Base-by-base conservation (phyloP, 2,888 invertebrate genomes). In the Cancer borealis region DNA sequence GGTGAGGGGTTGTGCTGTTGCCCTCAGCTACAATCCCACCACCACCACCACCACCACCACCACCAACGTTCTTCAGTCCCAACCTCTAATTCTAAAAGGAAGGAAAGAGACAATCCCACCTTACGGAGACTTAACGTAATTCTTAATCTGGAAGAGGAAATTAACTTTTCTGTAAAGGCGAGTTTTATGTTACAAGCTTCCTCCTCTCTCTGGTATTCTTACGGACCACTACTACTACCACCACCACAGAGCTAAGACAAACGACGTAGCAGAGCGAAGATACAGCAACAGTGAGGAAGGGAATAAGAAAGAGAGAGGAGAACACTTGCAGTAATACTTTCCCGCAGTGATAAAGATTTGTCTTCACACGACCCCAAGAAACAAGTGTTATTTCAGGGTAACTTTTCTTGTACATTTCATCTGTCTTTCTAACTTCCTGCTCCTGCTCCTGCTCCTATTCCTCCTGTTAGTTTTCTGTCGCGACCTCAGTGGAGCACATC, bases 31-130 rank as follows among this genome's bases (percentile, higher is more conserved):
- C 73, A 73, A 30, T 21, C 79, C 66, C 21, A 21, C 54, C 79
- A 66, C 66, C n/a, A 66, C 66, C 66, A 66, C 66, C 66, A n/a
- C 66, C 66, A n/a, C 66, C 66, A 66, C 66, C 79, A 26, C 79
- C 79, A 30, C 79, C 26, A 66, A 21, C 3, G 4, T 66, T 66
- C n/a, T n/a, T 26, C 79, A 26, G 3, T 26, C 79, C 17, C 54
- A 3, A 10, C 17, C 54, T 54, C 30, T 79, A 3, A 6, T 26
- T 26, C 3, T 10, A 30, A 30, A 30, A 79, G 79, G 79, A 79
- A 30, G 30, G 66, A 66, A 21, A 4, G n/a, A 66, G 4, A n/a
- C 1, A n/a, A 66, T 66, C 21, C 66, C 66, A 66, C n/a, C 14
- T n/a, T 6, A 3, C n/a, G n/a, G n/a, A 66, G 66, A 66, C 66